These are phyloP conservation scores for Caenorhabditis parvicauda DNA, from an alignment of 2,888 invertebrate genomes.

Conservation along the genomic window DNA sequence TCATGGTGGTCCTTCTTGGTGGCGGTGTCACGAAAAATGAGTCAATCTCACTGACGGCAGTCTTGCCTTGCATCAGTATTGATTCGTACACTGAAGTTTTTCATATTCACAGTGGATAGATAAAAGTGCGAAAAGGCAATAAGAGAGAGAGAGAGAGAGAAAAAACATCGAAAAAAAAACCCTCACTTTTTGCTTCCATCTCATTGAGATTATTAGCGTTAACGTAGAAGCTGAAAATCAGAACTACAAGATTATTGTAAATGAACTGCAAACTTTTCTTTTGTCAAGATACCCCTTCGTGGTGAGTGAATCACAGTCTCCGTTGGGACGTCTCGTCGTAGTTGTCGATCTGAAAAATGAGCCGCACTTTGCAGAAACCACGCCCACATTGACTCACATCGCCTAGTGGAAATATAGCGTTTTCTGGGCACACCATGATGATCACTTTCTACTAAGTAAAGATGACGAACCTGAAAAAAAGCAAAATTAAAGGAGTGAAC, in stretches of 20 bases:
- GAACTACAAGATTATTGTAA: neutral
- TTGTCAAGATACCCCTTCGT: slow-evolving; percentile 19
- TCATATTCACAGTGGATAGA: neutral
- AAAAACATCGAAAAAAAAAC: neutral
- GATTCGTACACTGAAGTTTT: slow-evolving; percentile 27
- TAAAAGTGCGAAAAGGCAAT: neutral
- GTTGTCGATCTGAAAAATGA: too few species aligned
- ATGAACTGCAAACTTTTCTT: slow-evolving; percentile 18
- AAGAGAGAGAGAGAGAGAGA: neutral
- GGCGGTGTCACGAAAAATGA: slow-evolving; percentile 45
- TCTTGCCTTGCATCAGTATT: slow-evolving; percentile 24
- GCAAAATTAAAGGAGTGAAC: too few species aligned
- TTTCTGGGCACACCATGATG: too few species aligned
- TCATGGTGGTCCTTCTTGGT: slow-evolving; percentile 28
- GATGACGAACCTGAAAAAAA: too few species aligned
- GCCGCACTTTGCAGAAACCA: too few species aligned
- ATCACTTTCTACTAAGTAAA: too few species aligned
- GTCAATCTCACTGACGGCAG: slow-evolving; percentile 31
- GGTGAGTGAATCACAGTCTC: slow-evolving; percentile 27
- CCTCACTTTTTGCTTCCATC: slow-evolving; percentile 19
- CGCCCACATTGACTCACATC: too few species aligned
- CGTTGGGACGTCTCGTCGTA: slow-evolving; percentile 7
- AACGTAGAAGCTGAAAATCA: slow-evolving; percentile 23
- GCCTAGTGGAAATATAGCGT: too few species aligned
- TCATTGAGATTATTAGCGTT: slow-evolving; percentile 21